Conservation (phyloP, 2,888 invertebrate species). For the Fissipunctia ypsillon region DNA sequence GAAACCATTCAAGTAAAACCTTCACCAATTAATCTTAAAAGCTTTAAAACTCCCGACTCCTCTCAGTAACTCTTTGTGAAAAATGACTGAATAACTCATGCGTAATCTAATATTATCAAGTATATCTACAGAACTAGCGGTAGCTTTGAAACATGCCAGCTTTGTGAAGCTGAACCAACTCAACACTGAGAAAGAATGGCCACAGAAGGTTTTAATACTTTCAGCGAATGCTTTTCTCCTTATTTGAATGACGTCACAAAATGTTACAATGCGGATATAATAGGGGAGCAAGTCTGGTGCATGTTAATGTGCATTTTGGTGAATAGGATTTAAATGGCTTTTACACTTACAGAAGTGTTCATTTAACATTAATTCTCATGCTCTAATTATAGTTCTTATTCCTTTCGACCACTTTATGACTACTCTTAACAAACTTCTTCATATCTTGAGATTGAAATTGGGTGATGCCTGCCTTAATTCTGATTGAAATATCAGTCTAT, state of each 20-base stretch:
- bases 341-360: constrained; percentile 21
- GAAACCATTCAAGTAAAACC: constrained; percentile 18
- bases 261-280: constrained; percentile 56
- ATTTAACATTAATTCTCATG: background rate
- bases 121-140: constrained; percentile 33
- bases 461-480: background rate
- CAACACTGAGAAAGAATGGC: constrained; percentile 46
- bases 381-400: background rate
- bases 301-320: constrained; percentile 39
- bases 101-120: constrained; percentile 52
- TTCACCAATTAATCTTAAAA: constrained; percentile 22
- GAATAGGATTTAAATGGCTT: constrained; percentile 43
- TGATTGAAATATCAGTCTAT: background rate
- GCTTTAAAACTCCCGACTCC: constrained; percentile 24
- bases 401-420: background rate
- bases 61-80: constrained; percentile 24
- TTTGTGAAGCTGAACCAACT: constrained; percentile 42
- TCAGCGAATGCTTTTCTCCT: constrained; percentile 57
- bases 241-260: constrained; percentile 54
- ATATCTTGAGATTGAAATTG: background rate
- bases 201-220: constrained; percentile 59
- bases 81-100: constrained; percentile 50
- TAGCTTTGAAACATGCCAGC: constrained; percentile 46
- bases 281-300: constrained; percentile 30
- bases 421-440: background rate